These are phyloP conservation scores for Paramuricea clavata DNA, from an alignment of 92 coral and sea anemone genomes.

Conservation along the genomic window DNA sequence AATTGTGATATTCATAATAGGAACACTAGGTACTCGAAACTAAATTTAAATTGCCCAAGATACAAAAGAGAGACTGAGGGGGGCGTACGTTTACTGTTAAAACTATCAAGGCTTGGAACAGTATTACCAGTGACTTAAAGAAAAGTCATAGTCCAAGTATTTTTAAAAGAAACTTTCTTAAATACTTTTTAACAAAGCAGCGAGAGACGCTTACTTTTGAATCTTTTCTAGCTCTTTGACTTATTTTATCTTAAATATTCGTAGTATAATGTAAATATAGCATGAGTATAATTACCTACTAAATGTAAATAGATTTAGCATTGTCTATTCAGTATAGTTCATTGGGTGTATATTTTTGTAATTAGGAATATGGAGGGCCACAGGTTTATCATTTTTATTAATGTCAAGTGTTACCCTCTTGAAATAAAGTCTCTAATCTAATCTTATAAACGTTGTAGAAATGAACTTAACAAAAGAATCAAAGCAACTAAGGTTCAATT, in stretches of 20 bases:
- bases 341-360: not conserved
- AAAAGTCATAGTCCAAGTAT: not conserved
- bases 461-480: too few relatives aligned
- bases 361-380: constrained; percentile 20
- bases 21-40: constrained; percentile 35
- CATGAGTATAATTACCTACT: not conserved
- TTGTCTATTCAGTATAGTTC: not conserved
- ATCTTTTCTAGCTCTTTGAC: not conserved
- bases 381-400: constrained; percentile 11
- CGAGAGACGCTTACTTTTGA: not conserved
- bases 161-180: constrained; percentile 1
- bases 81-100: constrained; percentile 5
- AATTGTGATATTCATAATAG: constrained; percentile 55
- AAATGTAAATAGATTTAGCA: not conserved
- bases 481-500: too few relatives aligned
- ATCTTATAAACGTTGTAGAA: too few relatives aligned
- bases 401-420: constrained; percentile 38
- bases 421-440: constrained; percentile 49
- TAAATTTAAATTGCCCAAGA: constrained; percentile 32
- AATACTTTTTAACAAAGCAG: constrained; percentile 9
- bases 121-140: not conserved
- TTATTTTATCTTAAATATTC: not conserved
- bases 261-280: not conserved
- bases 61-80: constrained; percentile 7
- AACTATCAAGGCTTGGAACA: not conserved